Conservation (phyloP, 2,888 invertebrate species). For the Cheilosia soror region DNA sequence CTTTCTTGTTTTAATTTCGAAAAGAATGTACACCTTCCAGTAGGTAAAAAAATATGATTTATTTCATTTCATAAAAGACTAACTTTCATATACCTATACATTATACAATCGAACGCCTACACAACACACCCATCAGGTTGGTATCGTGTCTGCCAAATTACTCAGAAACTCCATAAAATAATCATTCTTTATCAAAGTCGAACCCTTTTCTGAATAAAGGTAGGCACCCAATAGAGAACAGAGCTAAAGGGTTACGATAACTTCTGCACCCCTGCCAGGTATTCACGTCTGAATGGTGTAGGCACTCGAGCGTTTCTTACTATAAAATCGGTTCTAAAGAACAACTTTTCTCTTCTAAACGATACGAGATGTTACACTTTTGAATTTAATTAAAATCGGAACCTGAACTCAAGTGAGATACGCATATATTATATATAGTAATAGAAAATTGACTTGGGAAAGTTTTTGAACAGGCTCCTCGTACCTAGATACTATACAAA, state of each 20-base stretch:
- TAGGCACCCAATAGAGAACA: not conserved
- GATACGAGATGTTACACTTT: conserved; percentile 56
- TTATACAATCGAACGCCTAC: not conserved
- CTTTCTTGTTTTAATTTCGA: no score
- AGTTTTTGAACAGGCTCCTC: conserved; percentile 35
- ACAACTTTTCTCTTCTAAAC: conserved; percentile 49
- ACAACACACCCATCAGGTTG: not conserved
- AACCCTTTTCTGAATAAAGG: conserved; percentile 16
- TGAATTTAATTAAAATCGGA: conserved; percentile 63
- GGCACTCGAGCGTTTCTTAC: conserved; percentile 7
- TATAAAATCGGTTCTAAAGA: conserved; percentile 47
- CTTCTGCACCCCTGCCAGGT: conserved; percentile 2
- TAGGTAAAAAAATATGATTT: no score
- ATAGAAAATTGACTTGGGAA: conserved; percentile 38
- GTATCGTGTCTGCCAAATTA: not conserved
- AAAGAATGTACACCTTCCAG: no score
- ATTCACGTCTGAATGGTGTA: conserved; percentile 1
- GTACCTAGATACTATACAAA: not conserved
- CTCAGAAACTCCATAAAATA: conserved; percentile 26
- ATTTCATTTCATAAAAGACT: no score
- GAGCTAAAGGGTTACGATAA: not conserved
- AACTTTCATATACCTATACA: no score
- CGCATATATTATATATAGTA: not conserved
- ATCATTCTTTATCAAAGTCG: conserved; percentile 24
- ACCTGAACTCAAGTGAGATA: conserved; percentile 36